Conservation (phyloP, 2,797 vertebrate species). For the Zenarchopterus dispar region DNA sequence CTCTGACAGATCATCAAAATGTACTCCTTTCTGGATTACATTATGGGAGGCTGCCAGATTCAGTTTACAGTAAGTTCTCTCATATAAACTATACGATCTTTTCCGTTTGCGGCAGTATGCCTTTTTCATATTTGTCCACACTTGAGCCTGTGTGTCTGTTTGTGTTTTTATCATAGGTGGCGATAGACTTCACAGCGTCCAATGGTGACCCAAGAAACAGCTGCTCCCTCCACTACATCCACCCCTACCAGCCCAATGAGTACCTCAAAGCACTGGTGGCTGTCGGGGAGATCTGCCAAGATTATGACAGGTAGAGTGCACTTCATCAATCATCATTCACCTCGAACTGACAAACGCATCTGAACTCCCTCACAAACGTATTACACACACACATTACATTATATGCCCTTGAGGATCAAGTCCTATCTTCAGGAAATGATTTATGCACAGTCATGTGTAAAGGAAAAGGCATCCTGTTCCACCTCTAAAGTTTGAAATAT, state of each 20-base stretch:
- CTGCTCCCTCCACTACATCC: constrained; percentile 99
- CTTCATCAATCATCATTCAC: constrained; percentile 34
- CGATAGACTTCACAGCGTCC: constrained; percentile 98
- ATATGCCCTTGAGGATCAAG: constrained; percentile 10
- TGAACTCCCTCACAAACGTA: background rate
- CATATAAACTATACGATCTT: constrained; percentile 18
- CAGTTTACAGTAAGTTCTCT: constrained; percentile 95
- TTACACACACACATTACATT: background rate
- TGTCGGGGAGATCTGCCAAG: constrained; percentile 98
- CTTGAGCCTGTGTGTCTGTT: constrained; percentile 21
- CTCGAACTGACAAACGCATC: constrained; percentile 19
- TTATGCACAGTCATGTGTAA: background rate
- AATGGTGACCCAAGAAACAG: constrained; percentile 98
- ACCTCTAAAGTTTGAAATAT: too few relatives aligned
- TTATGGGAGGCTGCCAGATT: constrained; percentile 99
- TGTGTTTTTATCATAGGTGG: constrained; percentile 85
- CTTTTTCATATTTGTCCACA: constrained; percentile 4
- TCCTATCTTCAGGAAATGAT: background rate
- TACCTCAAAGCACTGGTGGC: constrained; percentile 98
- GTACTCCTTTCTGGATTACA: constrained; percentile 99
- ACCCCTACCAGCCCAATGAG: constrained; percentile 98
- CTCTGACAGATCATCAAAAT: constrained; percentile 95
- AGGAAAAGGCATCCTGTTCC: too few relatives aligned
- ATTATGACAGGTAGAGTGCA: constrained; percentile 93
- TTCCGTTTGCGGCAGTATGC: constrained; percentile 24